phyloP scores from a whole-genome alignment of 2,113 vertebrate genomes.

The Etheostoma cragini region DNA sequence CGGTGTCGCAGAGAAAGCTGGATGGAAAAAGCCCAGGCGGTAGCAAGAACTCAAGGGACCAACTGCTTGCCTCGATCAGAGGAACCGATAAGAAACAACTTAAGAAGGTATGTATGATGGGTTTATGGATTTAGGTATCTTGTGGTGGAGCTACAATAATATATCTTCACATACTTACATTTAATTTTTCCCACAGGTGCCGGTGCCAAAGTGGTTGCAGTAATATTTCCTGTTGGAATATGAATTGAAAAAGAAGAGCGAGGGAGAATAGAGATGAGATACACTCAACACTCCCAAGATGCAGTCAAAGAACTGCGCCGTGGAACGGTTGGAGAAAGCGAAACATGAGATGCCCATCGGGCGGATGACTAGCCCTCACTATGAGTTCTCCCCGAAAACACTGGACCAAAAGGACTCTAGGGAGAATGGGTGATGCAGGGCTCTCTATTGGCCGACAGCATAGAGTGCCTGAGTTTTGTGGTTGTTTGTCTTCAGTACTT shows the following conservation, averaged over 20 bases:
- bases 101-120: constrained; percentile 87
- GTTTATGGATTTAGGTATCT: not conserved
- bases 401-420: constrained; percentile 76
- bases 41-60: constrained; percentile 93
- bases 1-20: constrained; percentile 91
- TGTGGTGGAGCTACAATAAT: not conserved
- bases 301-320: constrained; percentile 49
- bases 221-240: constrained; percentile 73
- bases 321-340: constrained; percentile 32
- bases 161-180: constrained; percentile 19
- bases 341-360: constrained; percentile 31
- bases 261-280: constrained; percentile 62
- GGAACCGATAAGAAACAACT: constrained; percentile 90
- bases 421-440: constrained; percentile 62
- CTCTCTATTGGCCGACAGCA: constrained; percentile 28
- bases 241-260: constrained; percentile 33
- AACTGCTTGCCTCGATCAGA: constrained; percentile 95
- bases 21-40: constrained; percentile 84
- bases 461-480: constrained; percentile 40
- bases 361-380: constrained; percentile 59
- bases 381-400: constrained; percentile 74
- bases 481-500: constrained; percentile 64
- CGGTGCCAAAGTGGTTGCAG: constrained; percentile 91
- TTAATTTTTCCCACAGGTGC: constrained; percentile 84
- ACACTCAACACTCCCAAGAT: constrained; percentile 45